Evolutionary conservation across 2,888 invertebrate genomes (phyloP).

Genomic region (Lasioglossum morio): DNA sequence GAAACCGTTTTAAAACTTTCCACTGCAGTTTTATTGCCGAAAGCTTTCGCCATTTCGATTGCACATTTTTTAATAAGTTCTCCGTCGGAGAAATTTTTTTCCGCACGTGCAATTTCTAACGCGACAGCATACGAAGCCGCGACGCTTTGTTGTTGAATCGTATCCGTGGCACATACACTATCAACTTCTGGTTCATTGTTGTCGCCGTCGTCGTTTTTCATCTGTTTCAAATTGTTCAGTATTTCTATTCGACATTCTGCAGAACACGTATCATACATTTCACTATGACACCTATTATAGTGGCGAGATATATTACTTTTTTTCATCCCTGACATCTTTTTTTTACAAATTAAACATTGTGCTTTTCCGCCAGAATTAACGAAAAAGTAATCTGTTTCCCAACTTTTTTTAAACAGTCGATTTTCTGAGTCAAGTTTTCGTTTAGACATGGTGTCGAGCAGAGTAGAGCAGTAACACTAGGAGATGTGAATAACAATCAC

Average conservation of each 20-base stretch:
- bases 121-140: not conserved
- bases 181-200: not conserved
- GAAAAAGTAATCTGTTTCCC: not conserved
- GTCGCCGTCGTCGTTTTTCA: not conserved
- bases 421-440: not conserved
- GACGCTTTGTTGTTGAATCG: not conserved
- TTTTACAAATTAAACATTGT: not conserved
- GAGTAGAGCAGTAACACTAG: too few species aligned
- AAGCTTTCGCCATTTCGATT: slow-evolving; percentile 31
- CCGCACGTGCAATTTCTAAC: not conserved
- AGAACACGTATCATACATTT: not conserved
- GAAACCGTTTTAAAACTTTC: slow-evolving; percentile 28
- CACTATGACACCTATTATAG: not conserved
- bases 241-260: not conserved
- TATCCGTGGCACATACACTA: not conserved
- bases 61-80: slow-evolving; percentile 24
- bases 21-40: slow-evolving; percentile 7
- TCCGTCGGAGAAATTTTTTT: not conserved
- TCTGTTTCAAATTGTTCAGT: not conserved
- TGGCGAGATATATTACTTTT: not conserved
- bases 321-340: not conserved
- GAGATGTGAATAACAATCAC: not conserved
- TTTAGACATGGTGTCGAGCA: not conserved
- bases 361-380: not conserved
- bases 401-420: not conserved